phyloP scores from a whole-genome alignment of 2,113 vertebrate genomes.

The Scomber colias region DNA sequence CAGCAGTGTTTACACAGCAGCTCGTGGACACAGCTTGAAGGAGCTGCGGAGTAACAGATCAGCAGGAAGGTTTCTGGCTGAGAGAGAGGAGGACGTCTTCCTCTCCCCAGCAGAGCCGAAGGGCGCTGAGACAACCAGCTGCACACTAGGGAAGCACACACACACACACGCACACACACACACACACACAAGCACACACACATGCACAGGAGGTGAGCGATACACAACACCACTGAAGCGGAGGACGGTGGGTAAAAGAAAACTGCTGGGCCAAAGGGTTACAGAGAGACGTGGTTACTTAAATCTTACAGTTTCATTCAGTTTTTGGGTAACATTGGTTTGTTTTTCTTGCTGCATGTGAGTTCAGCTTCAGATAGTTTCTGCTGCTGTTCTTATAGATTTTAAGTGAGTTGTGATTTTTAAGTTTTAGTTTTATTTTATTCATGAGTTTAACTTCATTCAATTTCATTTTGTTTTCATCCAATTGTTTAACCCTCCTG shows the following conservation, averaged over 20 bases:
- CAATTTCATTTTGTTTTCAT: no score
- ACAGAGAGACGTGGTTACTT: constrained; percentile 21
- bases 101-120: constrained; percentile 16
- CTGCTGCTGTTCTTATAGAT: no score
- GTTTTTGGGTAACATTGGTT: not conserved
- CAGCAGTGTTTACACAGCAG: constrained; percentile 47
- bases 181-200: constrained; percentile 7
- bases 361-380: no score
- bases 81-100: not conserved
- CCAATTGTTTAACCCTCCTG: no score
- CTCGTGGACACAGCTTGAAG: constrained; percentile 39
- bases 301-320: constrained; percentile 18
- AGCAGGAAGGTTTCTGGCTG: constrained; percentile 18
- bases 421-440: no score
- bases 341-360: not conserved
- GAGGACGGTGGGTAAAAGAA: constrained; percentile 23
- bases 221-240: constrained; percentile 50
- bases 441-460: no score
- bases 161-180: constrained; percentile 20
- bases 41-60: constrained; percentile 48
- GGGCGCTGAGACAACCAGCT: constrained; percentile 52
- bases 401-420: no score
- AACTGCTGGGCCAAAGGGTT: constrained; percentile 36
- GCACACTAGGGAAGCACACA: constrained; percentile 36
- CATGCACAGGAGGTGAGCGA: constrained; percentile 55